phyloP scores from a whole-genome alignment of 2,888 invertebrate species.

The Hydrotaea diabolus region DNA sequence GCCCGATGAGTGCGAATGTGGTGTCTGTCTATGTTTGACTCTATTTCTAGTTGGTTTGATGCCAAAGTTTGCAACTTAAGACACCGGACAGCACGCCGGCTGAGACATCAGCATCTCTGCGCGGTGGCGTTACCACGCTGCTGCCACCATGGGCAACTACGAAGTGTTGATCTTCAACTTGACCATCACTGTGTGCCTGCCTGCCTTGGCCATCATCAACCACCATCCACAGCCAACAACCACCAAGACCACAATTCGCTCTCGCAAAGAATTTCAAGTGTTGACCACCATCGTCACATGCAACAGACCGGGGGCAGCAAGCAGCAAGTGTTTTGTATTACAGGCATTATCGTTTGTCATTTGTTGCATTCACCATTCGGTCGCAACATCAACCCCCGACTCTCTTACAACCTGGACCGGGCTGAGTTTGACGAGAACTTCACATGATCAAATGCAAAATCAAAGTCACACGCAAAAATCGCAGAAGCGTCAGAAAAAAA shows the following conservation, averaged over 20 bases:
- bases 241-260: background rate
- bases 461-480: too few species aligned
- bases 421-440: too few species aligned
- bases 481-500: too few species aligned
- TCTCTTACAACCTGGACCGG: background rate
- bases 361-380: slow-evolving; percentile 10
- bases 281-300: background rate
- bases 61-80: slow-evolving; percentile 47
- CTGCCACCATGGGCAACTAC: slow-evolving; percentile 24
- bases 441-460: too few species aligned
- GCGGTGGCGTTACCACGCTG: background rate
- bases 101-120: slow-evolving; percentile 19
- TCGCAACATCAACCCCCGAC: background rate
- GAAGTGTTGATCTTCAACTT: slow-evolving; percentile 70
- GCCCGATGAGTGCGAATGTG: background rate
- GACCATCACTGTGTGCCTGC: slow-evolving; percentile 57
- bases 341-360: background rate
- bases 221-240: slow-evolving; percentile 27
- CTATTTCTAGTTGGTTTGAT: slow-evolving; percentile 19
- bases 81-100: slow-evolving; percentile 35
- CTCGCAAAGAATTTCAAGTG: slow-evolving; percentile 5
- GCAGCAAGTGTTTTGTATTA: background rate
- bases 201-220: slow-evolving; percentile 12
- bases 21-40: slow-evolving; percentile 10
- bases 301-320: background rate